Percentiles rank a stretch among this genome's conserved stretches.
Conservation (phyloP, 1,140 invertebrate genomes). For the Drosophila parvula region DNA sequence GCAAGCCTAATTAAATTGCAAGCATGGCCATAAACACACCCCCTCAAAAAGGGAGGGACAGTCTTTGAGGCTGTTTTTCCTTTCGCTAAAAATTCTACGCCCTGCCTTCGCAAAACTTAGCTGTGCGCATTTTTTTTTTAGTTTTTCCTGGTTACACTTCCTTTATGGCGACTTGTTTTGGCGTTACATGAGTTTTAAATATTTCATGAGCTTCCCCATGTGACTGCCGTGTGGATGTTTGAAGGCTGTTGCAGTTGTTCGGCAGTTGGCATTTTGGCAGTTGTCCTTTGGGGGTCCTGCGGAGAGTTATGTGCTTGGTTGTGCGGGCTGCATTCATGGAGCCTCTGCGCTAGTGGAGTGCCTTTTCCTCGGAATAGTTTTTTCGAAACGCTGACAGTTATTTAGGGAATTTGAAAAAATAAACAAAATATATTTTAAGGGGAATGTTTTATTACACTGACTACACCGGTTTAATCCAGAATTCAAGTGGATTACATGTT, state of each 20-base stretch:
- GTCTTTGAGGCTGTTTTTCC: conserved; percentile 3
- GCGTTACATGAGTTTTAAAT: conserved; percentile 9
- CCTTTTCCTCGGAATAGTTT: too few relatives aligned
- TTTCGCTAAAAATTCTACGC: neutral
- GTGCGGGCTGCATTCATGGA: conserved; percentile 7
- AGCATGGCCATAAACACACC: neutral
- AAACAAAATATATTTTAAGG: neutral
- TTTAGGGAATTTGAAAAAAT: conserved; percentile 1
- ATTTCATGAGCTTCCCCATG: conserved; percentile 5
- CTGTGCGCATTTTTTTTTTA: conserved; percentile 9
- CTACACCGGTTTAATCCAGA: too few relatives aligned
- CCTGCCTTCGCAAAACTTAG: neutral
- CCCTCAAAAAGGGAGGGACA: neutral
- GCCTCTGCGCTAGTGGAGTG: neutral
- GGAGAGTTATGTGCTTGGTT: conserved; percentile 5
- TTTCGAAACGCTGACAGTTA: conserved; percentile 11
- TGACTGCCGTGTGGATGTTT: conserved; percentile 8
- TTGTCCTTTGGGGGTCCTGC: conserved; percentile 14
- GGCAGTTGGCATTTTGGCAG: conserved; percentile 19
- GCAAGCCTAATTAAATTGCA: conserved; percentile 10
- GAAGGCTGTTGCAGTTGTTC: conserved; percentile 18
- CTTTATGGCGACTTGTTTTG: conserved; percentile 8
- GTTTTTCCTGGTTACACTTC: conserved; percentile 3
- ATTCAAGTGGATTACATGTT: neutral
- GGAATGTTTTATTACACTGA: neutral